Evolutionary conservation across 2,888 invertebrate species (phyloP), one percentile per base, ranked within the genome.

Genomic region (Campopleginae sp.): DNA sequence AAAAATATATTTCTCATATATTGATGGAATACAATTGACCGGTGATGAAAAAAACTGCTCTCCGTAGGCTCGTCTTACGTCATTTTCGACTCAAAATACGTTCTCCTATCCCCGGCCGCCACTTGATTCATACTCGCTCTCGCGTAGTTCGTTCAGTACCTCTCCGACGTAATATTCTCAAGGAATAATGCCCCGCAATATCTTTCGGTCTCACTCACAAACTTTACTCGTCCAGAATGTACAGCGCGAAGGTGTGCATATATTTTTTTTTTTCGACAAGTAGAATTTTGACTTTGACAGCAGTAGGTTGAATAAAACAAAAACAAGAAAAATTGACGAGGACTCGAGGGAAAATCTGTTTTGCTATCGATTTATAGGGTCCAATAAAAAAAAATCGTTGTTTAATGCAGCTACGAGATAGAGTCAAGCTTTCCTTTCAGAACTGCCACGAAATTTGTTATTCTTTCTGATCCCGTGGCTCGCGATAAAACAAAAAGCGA

Each of bases 171-270:
- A 66, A 84, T 84, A 78, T 81, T 81, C 80, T 78, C 31, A 44
- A 74, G 68, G 84, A 68, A 77, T 84, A 80, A 78, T 84, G 81
- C 54, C 61, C 12, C n/a, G 51, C 66, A 51, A 51, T 84, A 74
- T 77, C 66, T 68, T 58, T 68, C 27, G 63, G 75, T 38, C 65
- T 14, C 44, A 4, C 58, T 65, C 6, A 38, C 8, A 65, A 51
- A 72, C 48, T 72, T 46, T 48, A 51, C 65, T 42, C 72, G 27
- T 46, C 31, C 66, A 48, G 51, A 38, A 33, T 51, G 74, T 74
- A 74, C 74, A 65, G 38, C 17, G 38, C 23, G 12, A n/a, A 10
- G 33, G 27, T n/a, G 42, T 65, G n/a, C 46, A 44, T 65, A 31
- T n/a, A n/a, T n/a, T 38, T 58, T 68, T 66, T 80, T 71, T 33